These are phyloP conservation scores for Origma solitaria DNA, from an alignment of 2,113 vertebrate species.

Conservation along the genomic window DNA sequence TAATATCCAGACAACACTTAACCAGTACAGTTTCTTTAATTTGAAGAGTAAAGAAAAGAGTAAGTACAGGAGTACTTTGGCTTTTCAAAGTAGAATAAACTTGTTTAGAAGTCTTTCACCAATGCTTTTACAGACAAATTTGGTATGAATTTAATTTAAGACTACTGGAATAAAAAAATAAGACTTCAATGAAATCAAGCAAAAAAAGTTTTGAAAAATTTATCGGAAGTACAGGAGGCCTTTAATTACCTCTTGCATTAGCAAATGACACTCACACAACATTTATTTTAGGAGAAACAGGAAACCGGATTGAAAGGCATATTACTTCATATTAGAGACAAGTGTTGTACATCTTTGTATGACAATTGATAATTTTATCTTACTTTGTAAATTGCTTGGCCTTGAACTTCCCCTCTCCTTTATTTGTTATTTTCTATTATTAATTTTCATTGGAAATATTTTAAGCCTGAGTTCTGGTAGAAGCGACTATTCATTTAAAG, in stretches of 20 bases:
- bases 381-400: neutral
- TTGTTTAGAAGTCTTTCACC: neutral
- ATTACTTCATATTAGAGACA: neutral
- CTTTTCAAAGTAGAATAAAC: neutral
- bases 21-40: neutral
- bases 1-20: neutral
- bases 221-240: neutral
- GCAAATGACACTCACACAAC: neutral
- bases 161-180: neutral
- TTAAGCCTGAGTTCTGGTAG: neutral
- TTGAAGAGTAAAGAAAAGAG: neutral
- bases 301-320: neutral
- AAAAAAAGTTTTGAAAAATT: neutral
- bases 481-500: neutral
- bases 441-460: neutral
- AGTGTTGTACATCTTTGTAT: neutral
- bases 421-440: neutral
- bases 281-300: neutral
- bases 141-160: neutral
- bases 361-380: conserved; percentile 40
- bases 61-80: neutral
- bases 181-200: neutral
- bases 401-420: neutral
- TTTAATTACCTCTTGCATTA: neutral
- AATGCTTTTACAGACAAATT: neutral